These are phyloP conservation scores for Bambusicola thoracicus DNA, from an alignment of 2,113 vertebrate species.

Conservation along the genomic window DNA sequence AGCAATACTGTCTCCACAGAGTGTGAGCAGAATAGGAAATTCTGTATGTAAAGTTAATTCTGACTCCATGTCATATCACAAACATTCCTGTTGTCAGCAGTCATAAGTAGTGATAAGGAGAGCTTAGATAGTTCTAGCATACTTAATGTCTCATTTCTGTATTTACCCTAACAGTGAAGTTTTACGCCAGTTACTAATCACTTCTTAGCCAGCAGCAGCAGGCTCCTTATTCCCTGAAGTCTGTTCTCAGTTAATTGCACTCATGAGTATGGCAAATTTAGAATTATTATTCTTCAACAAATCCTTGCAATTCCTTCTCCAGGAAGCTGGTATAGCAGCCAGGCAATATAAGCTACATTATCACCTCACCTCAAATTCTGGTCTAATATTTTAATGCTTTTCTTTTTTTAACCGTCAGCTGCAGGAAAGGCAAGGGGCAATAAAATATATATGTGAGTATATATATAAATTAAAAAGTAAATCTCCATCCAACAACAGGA, in stretches of 20 bases:
- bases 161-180: constrained; percentile 24
- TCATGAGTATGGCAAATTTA: constrained; percentile 53
- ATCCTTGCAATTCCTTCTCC: neutral
- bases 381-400: neutral
- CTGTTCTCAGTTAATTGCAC: constrained; percentile 57
- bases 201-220: constrained; percentile 30
- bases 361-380: neutral
- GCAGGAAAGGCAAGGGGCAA: neutral
- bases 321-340: neutral
- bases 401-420: neutral
- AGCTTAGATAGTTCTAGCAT: constrained; percentile 40
- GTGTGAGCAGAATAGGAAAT: constrained; percentile 46
- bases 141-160: constrained; percentile 52
- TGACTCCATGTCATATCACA: constrained; percentile 36
- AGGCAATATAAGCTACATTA: neutral
- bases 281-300: constrained; percentile 42
- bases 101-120: constrained; percentile 49
- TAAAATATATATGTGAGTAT: neutral
- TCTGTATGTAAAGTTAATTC: constrained; percentile 39
- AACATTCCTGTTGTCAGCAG: constrained; percentile 31
- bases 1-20: neutral
- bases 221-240: constrained; percentile 48
- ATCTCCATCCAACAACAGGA: neutral
- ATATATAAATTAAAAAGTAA: neutral
- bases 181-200: constrained; percentile 51